Evolutionary conservation across 2,113 vertebrate genomes (phyloP), one percentile per base, ranked within the genome.

Genomic region (Sturnira hondurensis): DNA sequence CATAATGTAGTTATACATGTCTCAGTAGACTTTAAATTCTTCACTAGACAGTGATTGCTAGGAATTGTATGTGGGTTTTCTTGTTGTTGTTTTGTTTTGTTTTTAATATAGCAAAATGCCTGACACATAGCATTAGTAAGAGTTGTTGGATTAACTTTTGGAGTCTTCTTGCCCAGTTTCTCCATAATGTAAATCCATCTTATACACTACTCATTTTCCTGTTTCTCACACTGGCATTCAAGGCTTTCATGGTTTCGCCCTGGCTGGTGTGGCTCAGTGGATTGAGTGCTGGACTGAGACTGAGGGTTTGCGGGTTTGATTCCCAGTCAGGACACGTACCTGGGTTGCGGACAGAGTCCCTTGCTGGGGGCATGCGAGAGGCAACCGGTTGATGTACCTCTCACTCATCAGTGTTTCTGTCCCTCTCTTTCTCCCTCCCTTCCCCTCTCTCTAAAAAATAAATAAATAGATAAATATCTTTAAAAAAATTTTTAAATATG

Each of bases 101-200:
- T 94, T 89, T 41, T 76, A 52, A 3, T 47, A 26, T 80, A 81
- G 45, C 33, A 50, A 82, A 96, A 71, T 74, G 13, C 33, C 28
- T 84, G 61, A 7, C 31, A 93, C 22, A 26, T 8, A 73, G 36
- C 45, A 86, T 93, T 84, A 68, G 31, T 89, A 65, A 81, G 41
- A 28, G 20, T 91, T 86, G 7, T 84, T 96, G 41, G n/a, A n/a
- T 93, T 91, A 82, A 36, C 11, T 86, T 97, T 82, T 82, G 9
- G 4, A 84, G 45, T 86, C 14, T 63, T 86, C 26, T 71, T 90
- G 45, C 50, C 87, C n/a, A 52, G 36, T 84, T 87, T 87, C 12
- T 84, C 58, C 2, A 7, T 78, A 47, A 65, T 86, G 41, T 33
- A 89, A 89, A 92, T 80, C 22, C 16, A 28, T 84, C 38, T 56